These are phyloP conservation scores for Todus mexicanus DNA, from an alignment of 2,797 vertebrate genomes.

Conservation along the genomic window DNA sequence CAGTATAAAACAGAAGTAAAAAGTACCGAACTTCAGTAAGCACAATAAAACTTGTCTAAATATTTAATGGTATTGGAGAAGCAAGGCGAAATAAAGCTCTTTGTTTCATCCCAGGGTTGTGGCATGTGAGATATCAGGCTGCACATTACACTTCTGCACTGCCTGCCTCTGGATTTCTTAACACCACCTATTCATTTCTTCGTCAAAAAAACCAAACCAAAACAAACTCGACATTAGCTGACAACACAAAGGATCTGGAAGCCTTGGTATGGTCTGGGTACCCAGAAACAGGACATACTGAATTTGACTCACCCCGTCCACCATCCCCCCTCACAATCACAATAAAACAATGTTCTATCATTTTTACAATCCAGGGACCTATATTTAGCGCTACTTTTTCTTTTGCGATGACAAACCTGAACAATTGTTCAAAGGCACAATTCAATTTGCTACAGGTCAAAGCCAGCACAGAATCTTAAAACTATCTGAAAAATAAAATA, in stretches of 20 bases:
- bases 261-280: background rate
- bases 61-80: background rate
- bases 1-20: background rate
- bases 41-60: background rate
- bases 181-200: background rate
- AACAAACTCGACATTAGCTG: background rate
- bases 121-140: background rate
- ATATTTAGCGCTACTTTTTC: background rate
- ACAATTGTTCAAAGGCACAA: constrained; percentile 11
- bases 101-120: background rate
- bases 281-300: background rate
- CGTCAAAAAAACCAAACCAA: background rate
- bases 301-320: background rate
- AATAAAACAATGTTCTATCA: background rate
- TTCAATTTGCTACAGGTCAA: constrained; percentile 13
- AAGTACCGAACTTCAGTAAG: background rate
- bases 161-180: background rate
- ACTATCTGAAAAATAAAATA: background rate
- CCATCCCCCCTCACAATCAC: too few relatives aligned
- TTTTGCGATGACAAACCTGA: background rate
- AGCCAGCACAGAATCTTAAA: background rate
- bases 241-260: background rate
- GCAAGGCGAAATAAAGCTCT: background rate
- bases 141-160: background rate
- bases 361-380: background rate